Base-by-base conservation (phyloP, 2,797 vertebrate species). In the Cirrhinus mrigala region DNA sequence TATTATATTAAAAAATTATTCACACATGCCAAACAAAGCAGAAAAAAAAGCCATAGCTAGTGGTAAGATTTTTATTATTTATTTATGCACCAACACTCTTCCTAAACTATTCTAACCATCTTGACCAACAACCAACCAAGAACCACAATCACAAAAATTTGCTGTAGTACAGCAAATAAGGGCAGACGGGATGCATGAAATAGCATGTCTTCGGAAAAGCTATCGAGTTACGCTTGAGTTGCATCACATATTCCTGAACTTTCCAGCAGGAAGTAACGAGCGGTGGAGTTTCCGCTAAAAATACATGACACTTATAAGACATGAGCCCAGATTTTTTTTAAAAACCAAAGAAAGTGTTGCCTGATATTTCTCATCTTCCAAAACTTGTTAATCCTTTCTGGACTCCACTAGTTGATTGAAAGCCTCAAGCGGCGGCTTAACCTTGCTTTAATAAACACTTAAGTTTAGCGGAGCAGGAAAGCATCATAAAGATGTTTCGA, bases 391-490 rank as follows among this genome's bases (percentile, higher is more conserved):
- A 95, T 94, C 93, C 91, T 87, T 87, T 70, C 81, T 88, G 89
- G 91, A 84, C 89, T 52, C 44, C 88, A 87, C 88, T 89, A 69
- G 89, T 87, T 70, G 93, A 93, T 90, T 91, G 91, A 94, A 93
- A 92, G 90, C 92, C 92, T 91, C 89, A 91, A 92, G 91, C 62
- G 12, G 90, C 70, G 70, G 92, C 93, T 95, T 95, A 94, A 91
- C 91, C 90, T 86, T 87, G 84, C 91, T 94, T 94, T 94, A 95
- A 94, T 93, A 94, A 93, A 89, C 89, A 88, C 86, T 90, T 89
- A 90, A 88, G 93, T 91, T 92, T 91, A 86, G 33, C 85, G 77
- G 91, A 89, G 91, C 91, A 90, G 88, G 93, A 91, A 89, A 58
- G 73, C 68, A 77, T 82, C 84, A 78, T 69, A 66, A 52, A 66